Evolutionary conservation across 2,888 invertebrate genomes (phyloP), one percentile per base, ranked within the genome.

Genomic region (Ceraclea dissimilis): DNA sequence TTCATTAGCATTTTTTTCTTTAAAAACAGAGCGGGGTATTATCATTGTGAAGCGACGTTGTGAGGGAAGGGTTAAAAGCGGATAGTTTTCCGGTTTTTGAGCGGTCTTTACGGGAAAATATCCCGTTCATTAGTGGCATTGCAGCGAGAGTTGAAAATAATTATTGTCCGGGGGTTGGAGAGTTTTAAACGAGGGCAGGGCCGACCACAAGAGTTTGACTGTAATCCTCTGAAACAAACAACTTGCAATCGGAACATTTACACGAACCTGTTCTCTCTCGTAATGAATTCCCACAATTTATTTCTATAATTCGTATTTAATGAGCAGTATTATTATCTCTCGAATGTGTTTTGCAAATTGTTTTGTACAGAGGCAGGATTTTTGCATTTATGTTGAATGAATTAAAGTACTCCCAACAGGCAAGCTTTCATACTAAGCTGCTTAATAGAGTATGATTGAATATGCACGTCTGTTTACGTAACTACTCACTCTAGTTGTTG

Each of bases 71-170:
- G 39, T 39, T 39, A 5, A 39, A 39, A 16, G 8, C 16, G 13
- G 39, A 39, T 39, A 39, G 39, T 39, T 39, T 39, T 39, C 39
- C 39, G 39, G 39, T 16, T 39, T 39, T 39, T 39, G 39, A 39
- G 16, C 39, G 39, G 13, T 39, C 39, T 13, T 39, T 13, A 39
- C 39, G 13, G 39, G 39, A 39, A 39, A 39, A 39, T 39, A 39
- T 39, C 39, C 39, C 39, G 39, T 39, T 39, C 16, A 39, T 39
- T 39, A 39, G 39, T 39, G 39, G 39, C 39, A 39, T 16, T 39
- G 13, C 39, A 39, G 16, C 13, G 39, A 39, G 39, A 39, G 39
- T 39, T 39, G 39, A 39, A 39, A 39, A 39, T 39, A 39, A 39
- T 39, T 39, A 39, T 39, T 39, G 13, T 39, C 39, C 8, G 39